Evolutionary conservation across 1,140 invertebrate genomes (phyloP).

Genomic region (Asobara japonica): DNA sequence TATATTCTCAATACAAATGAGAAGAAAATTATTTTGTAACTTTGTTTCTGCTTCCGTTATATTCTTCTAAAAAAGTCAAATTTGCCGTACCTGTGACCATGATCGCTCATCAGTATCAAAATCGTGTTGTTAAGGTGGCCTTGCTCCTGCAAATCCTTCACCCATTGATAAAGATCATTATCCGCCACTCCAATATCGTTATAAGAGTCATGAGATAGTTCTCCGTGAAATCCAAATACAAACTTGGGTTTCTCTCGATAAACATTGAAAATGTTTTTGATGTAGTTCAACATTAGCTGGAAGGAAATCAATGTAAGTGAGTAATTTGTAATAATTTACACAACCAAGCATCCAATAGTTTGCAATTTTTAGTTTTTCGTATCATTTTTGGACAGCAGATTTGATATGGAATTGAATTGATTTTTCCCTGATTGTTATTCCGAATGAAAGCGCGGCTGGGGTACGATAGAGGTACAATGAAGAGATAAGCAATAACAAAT

Average conservation of each 20-base stretch:
- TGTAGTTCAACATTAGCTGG: constrained; percentile 75
- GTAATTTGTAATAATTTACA: background rate
- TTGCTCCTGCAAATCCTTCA: constrained; percentile 70
- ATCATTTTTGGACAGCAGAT: no score
- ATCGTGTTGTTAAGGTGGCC: constrained; percentile 81
- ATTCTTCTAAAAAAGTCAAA: background rate
- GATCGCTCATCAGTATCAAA: constrained; percentile 88
- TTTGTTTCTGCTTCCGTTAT: no score
- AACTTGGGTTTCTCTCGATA: constrained; percentile 81
- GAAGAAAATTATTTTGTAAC: no score
- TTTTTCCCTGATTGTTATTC: no score
- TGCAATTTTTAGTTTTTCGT: no score
- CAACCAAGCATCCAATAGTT: background rate
- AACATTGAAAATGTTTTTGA: constrained; percentile 70
- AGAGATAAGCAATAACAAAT: no score
- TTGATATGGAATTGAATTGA: no score
- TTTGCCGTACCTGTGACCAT: constrained; percentile 78
- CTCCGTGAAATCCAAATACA: constrained; percentile 86
- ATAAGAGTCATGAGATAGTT: constrained; percentile 88
- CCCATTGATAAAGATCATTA: constrained; percentile 74
- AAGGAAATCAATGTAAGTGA: constrained; percentile 29
- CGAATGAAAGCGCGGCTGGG: no score
- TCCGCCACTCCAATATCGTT: constrained; percentile 74
- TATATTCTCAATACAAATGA: no score
- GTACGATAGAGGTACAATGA: no score